Conservation (phyloP, 2,888 invertebrate genomes). For the Agrochola lota region DNA sequence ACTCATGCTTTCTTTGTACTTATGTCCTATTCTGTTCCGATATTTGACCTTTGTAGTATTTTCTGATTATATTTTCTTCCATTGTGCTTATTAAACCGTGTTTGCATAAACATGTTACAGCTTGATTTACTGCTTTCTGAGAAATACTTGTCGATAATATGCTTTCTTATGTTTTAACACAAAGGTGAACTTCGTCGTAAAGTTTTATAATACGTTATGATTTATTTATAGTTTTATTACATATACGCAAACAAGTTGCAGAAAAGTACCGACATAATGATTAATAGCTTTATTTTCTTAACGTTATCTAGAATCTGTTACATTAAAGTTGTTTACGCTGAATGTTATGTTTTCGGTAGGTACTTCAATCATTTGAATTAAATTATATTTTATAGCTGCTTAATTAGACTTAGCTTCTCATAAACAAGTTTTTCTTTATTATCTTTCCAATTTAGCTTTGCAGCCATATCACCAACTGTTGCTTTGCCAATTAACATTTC, state of each 20-base stretch:
- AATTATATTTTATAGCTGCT: background rate
- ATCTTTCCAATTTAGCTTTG: background rate
- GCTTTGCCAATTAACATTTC: background rate
- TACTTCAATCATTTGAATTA: background rate
- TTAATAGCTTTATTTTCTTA: slow-evolving; percentile 42
- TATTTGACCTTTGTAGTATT: slow-evolving; percentile 1
- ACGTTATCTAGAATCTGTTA: slow-evolving; percentile 40
- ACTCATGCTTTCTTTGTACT: slow-evolving; percentile 8
- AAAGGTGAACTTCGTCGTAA: slow-evolving; percentile 41
- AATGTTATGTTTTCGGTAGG: slow-evolving; percentile 1
- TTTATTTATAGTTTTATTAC: slow-evolving; percentile 45
- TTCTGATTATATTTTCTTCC: slow-evolving; percentile 22
- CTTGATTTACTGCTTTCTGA: slow-evolving; percentile 7
- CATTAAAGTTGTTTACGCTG: slow-evolving; percentile 37
- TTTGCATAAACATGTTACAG: background rate
- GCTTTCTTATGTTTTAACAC: slow-evolving; percentile 29
- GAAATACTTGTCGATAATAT: slow-evolving; percentile 25
- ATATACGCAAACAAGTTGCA: slow-evolving; percentile 44
- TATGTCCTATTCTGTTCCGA: background rate
- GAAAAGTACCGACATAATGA: slow-evolving; percentile 42
- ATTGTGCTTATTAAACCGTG: slow-evolving; percentile 2
- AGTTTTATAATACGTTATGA: slow-evolving; percentile 40
- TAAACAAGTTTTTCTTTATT: background rate
- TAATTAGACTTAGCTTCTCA: background rate
- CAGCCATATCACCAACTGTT: background rate